Evolutionary conservation across 1,140 invertebrate species (phyloP), one percentile per base, ranked within the genome.

Genomic region (Drosophila subobscura): DNA sequence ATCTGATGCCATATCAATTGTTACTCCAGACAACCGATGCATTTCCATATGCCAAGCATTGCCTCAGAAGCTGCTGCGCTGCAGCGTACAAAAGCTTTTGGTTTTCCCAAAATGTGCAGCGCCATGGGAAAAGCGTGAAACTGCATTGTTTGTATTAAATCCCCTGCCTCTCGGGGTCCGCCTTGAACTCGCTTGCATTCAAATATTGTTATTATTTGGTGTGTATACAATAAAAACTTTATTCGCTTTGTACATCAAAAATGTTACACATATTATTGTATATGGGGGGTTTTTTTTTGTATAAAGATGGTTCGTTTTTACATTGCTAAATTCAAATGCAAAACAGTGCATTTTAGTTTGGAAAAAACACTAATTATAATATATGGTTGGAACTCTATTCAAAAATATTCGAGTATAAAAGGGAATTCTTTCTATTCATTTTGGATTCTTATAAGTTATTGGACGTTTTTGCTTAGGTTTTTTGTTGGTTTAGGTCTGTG

Each of bases 211-310:
- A 14, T n/a, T 37, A 14, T 57, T n/a, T 10, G 25, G 51, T 50
- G 20, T 70, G 80, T 86, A 77, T 77, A 85, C 78, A 85, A 72
- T 75, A 86, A 86, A 86, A 79, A 75, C 60, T 85, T 85, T 85
- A 86, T 85, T 85, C 61, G 72, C 58, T 84, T 84, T 84, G 79
- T 84, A 84, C 79, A 84, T 85, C 79, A 84, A 63, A 73, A 27
- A 71, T 45, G 73, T 77, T 81, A 81, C 61, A 74, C 47, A 72
- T 72, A 60, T 55, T 55, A 53, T 77, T 67, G 79, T 53, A 81
- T 52, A 83, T 49, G 16, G 42, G 27, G 27, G 6, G 6, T 6
- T 7, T 3, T 8, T 37, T 37, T 10, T 33, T 33, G 8, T 71
- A 72, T 61, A 72, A 55, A 50, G 44, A 67, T 10, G 29, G 27